Conservation (phyloP, 2,888 invertebrate genomes). For the Podotricha telesiphe region DNA sequence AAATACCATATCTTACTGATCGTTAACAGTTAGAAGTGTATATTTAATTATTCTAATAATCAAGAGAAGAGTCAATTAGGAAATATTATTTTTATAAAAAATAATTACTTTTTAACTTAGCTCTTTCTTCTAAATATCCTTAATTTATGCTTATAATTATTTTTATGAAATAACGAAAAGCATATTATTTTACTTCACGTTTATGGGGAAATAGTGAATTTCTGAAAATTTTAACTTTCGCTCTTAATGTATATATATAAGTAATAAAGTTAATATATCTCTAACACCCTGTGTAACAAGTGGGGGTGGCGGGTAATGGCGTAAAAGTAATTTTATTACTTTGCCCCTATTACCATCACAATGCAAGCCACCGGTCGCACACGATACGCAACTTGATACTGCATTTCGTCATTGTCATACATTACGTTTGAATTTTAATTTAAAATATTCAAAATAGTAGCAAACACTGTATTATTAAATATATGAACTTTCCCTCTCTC, state of each 20-base stretch:
- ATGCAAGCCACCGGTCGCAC: constrained; percentile 77
- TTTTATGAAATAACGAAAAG: too few relatives aligned
- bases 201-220: too few relatives aligned
- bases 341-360: constrained; percentile 83
- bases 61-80: too few relatives aligned
- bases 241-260: neutral
- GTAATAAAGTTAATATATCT: constrained; percentile 49
- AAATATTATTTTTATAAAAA: too few relatives aligned
- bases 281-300: constrained; percentile 73
- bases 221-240: neutral
- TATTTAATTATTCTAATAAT: neutral
- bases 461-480: neutral
- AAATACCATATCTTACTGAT: neutral
- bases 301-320: constrained; percentile 79
- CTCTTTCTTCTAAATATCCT: too few relatives aligned
- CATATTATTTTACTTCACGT: too few relatives aligned
- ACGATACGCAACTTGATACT: constrained; percentile 67
- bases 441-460: constrained; percentile 22
- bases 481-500: too few relatives aligned
- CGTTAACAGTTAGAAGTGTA: neutral
- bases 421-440: constrained; percentile 40
- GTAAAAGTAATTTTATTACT: constrained; percentile 84
- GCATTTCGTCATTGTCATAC: constrained; percentile 51
- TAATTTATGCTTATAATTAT: too few relatives aligned
- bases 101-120: too few relatives aligned